Evolutionary conservation across 2,888 invertebrate species (phyloP).

Genomic region (Bibio marci): DNA sequence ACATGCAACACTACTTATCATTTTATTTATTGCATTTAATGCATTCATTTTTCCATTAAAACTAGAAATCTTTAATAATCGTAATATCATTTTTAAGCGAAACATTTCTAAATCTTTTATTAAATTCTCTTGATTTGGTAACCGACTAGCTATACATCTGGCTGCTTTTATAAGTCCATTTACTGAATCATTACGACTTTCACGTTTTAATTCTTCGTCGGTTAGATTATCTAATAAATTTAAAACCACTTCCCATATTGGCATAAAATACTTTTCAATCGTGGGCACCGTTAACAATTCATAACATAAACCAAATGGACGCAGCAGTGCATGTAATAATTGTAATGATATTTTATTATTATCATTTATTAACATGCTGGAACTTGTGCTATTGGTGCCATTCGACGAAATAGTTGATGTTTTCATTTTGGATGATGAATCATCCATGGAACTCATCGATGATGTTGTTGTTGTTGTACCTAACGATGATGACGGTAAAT

Average conservation of each 20-base stretch:
- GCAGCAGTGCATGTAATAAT: slow-evolving; percentile 62
- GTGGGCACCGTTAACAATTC: slow-evolving; percentile 80
- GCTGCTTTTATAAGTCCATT: slow-evolving; percentile 87
- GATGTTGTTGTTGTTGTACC: slow-evolving; percentile 4
- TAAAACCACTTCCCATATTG: slow-evolving; percentile 83
- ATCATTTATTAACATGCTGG: slow-evolving; percentile 12
- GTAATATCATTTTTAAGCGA: slow-evolving; percentile 86
- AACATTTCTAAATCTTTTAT: slow-evolving; percentile 74
- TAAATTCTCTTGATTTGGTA: slow-evolving; percentile 64
- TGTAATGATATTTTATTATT: slow-evolving; percentile 42
- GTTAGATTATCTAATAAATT: slow-evolving; percentile 79
- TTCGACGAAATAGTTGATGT: slow-evolving; percentile 12
- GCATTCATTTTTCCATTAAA: slow-evolving; percentile 99
- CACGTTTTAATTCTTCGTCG: slow-evolving; percentile 88
- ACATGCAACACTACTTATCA: slow-evolving; percentile 78
- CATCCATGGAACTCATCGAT: slow-evolving; percentile 11
- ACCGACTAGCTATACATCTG: slow-evolving; percentile 72
- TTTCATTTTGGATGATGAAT: slow-evolving; percentile 11
- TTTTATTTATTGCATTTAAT: slow-evolving; percentile 93
- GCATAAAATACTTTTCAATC: slow-evolving; percentile 82
- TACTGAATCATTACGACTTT: slow-evolving; percentile 90
- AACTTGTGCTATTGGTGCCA: slow-evolving; percentile 8
- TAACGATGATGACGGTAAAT: slow-evolving; percentile 1
- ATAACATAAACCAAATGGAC: slow-evolving; percentile 84
- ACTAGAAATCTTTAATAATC: slow-evolving; percentile 87